phyloP scores from a whole-genome alignment of 2,113 vertebrate species.

The Setophaga coronata region DNA sequence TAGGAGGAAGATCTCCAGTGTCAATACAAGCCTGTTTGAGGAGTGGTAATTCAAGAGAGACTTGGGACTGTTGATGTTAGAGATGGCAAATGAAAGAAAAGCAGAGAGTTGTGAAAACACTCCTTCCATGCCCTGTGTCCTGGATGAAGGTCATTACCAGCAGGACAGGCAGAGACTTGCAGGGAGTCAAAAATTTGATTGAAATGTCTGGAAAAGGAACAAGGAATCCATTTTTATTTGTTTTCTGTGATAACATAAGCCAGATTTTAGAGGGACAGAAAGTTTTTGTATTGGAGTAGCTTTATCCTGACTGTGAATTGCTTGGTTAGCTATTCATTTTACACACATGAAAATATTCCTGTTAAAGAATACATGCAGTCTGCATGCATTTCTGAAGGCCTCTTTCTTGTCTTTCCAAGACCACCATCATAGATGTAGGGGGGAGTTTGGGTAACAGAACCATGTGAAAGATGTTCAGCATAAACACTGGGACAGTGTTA shows the following conservation, averaged over 20 bases:
- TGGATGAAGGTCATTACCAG: background rate
- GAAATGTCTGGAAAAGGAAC: background rate
- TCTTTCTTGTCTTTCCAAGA: background rate
- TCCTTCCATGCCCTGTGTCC: background rate
- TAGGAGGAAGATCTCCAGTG: background rate
- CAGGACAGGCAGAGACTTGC: background rate
- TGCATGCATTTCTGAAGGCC: background rate
- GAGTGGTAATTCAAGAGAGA: background rate
- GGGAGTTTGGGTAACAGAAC: background rate
- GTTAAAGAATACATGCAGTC: background rate
- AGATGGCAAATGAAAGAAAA: background rate
- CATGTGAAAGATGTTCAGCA: background rate
- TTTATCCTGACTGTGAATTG: background rate
- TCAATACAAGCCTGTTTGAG: background rate
- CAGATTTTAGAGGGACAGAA: background rate
- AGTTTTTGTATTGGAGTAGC: background rate
- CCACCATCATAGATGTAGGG: background rate
- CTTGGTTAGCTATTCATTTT: background rate
- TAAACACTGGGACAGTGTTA: background rate
- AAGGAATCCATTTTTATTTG: background rate
- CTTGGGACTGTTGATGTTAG: background rate
- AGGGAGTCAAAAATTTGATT: background rate
- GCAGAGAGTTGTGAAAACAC: background rate
- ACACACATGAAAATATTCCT: background rate
- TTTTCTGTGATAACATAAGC: slow-evolving; percentile 4